A percentile compares a stretch with the other conserved stretches of the same genome.
phyloP scores from a whole-genome alignment of 2,888 invertebrate species.

The Callinectes sapidus region DNA sequence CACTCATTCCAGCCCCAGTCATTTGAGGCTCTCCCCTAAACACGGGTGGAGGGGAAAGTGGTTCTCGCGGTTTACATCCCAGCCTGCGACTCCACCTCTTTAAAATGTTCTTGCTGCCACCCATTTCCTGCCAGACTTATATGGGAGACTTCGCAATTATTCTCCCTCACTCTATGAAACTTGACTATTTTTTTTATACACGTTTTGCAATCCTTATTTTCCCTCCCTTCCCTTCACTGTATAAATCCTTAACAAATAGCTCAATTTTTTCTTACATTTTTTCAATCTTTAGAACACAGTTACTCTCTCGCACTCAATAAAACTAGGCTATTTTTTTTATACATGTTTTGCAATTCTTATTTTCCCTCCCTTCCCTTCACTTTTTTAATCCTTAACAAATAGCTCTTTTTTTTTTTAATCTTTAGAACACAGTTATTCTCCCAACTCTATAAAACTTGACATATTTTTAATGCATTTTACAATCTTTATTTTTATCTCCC shows the following conservation, averaged over 20 bases:
- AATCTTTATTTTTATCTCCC: too few relatives aligned
- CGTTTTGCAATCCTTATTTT: background rate
- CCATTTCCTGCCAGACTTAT: slow-evolving; percentile 20
- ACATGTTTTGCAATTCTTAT: too few relatives aligned
- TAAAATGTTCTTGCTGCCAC: background rate
- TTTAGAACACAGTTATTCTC: too few relatives aligned
- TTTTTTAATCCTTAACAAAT: background rate
- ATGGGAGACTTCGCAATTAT: background rate
- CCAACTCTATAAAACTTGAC: too few relatives aligned
- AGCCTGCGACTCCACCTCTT: background rate
- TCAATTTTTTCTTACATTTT: background rate
- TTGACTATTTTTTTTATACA: background rate
- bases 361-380: background rate
- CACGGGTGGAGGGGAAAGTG: slow-evolving; percentile 14
- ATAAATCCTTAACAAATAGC: background rate
- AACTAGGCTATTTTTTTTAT: too few relatives aligned
- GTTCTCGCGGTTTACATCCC: slow-evolving; percentile 21
- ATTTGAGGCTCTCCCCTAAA: background rate
- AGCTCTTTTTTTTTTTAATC: background rate
- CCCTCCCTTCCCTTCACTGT: background rate
- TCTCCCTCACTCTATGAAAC: background rate
- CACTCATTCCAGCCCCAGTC: background rate
- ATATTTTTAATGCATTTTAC: too few relatives aligned
- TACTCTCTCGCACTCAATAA: too few relatives aligned
- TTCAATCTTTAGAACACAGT: background rate